phyloP scores from a whole-genome alignment of 2,888 invertebrate species.

The Ophioninae sp. region DNA sequence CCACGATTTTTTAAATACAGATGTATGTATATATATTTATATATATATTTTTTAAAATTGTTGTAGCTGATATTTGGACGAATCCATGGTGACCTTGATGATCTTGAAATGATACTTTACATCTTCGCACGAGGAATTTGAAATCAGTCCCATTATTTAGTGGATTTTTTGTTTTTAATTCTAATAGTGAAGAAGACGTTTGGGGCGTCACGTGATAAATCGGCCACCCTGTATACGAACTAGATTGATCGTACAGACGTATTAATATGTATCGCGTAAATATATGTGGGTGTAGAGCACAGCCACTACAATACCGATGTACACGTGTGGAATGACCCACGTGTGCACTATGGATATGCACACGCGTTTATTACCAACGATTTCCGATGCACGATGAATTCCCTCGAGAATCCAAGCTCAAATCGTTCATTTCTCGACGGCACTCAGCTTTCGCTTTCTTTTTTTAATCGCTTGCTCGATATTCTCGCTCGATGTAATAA shows the following conservation, averaged over 20 bases:
- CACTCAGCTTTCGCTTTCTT: conserved; percentile 1
- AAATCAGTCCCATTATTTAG: too few species aligned
- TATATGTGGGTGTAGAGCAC: background rate
- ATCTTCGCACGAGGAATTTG: too few species aligned
- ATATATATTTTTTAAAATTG: too few species aligned
- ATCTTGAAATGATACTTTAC: too few species aligned
- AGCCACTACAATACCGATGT: background rate
- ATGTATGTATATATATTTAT: too few species aligned
- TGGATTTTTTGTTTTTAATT: too few species aligned
- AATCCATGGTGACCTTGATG: too few species aligned
- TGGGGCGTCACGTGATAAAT: too few species aligned
- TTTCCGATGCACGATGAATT: conserved; percentile 4
- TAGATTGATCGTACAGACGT: too few species aligned
- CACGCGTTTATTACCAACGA: conserved; percentile 12
- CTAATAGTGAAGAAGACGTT: too few species aligned
- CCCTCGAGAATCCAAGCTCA: conserved; percentile 17
- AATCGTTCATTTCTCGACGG: conserved; percentile 31
- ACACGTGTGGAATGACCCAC: background rate
- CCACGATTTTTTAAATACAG: background rate
- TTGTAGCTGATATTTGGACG: too few species aligned
- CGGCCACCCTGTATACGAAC: too few species aligned
- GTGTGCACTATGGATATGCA: background rate
- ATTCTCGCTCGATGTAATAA: conserved; percentile 15
- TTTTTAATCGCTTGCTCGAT: conserved; percentile 2
- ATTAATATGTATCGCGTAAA: background rate